phyloP scores from a whole-genome alignment of 2,113 vertebrate genomes.

The Chaetura pelagica region DNA sequence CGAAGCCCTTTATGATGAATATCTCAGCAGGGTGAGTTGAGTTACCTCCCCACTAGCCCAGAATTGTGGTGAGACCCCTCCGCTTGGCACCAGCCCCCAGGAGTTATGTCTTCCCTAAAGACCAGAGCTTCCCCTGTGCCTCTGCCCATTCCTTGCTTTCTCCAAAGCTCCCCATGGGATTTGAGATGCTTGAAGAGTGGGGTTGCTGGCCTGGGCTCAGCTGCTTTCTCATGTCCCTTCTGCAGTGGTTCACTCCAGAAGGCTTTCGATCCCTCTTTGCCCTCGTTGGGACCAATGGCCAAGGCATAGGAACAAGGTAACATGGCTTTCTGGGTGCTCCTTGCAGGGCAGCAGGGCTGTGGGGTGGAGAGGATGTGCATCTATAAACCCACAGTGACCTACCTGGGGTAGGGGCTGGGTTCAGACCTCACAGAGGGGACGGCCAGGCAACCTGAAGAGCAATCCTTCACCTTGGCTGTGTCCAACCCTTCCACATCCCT shows the following conservation, averaged over 20 bases:
- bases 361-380: not conserved
- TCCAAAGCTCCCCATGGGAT: not conserved
- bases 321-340: not conserved
- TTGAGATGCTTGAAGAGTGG: not conserved
- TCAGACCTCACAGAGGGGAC: accelerated
- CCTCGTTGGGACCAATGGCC: slow-evolving; percentile 95
- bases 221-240: slow-evolving; percentile 9
- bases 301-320: slow-evolving; percentile 97
- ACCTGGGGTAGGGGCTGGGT: not conserved
- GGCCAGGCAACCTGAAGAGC: not conserved
- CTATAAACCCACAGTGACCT: not conserved
- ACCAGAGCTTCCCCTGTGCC: not conserved
- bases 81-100: accelerated
- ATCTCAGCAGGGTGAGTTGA: slow-evolving; percentile 86
- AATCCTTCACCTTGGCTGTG: not conserved
- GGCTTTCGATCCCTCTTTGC: slow-evolving; percentile 96
- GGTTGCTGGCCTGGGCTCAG: not conserved
- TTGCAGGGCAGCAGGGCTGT: not conserved
- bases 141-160: not conserved
- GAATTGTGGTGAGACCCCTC: not conserved
- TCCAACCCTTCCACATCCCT: not conserved
- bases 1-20: slow-evolving; percentile 88
- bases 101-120: not conserved
- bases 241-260: slow-evolving; percentile 95
- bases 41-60: accelerated